Conservation (phyloP, 2,888 invertebrate species). For the Archaeoteleia sp. region DNA sequence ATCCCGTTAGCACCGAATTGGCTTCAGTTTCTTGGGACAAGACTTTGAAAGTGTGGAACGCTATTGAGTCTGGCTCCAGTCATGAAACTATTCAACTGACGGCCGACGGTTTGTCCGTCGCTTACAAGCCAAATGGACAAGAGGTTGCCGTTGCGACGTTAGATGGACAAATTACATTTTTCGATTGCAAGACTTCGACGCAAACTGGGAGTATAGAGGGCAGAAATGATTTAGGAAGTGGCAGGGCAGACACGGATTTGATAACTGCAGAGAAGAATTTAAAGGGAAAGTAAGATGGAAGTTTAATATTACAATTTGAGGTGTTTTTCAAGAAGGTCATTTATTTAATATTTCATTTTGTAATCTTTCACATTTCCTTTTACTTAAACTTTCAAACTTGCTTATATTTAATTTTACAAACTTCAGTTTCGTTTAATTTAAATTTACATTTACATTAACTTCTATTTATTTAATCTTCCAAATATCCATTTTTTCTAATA, state of each 20-base stretch:
- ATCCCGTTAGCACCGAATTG: constrained; percentile 82
- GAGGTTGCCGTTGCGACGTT: constrained; percentile 95
- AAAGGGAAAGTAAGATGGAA: constrained; percentile 91
- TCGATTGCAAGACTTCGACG: constrained; percentile 82
- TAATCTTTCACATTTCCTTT: constrained; percentile 10
- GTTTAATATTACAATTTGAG: too few relatives aligned
- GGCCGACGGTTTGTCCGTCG: constrained; percentile 88
- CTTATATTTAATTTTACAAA: too few relatives aligned
- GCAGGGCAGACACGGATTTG: constrained; percentile 87
- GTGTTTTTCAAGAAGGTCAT: too few relatives aligned
- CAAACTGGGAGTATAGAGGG: constrained; percentile 91
- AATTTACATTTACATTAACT: too few relatives aligned
- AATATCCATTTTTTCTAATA: too few relatives aligned
- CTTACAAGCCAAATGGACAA: constrained; percentile 92
- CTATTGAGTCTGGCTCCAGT: constrained; percentile 86
- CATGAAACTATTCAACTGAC: constrained; percentile 87
- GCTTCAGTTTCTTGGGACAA: constrained; percentile 97
- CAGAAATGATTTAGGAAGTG: constrained; percentile 90
- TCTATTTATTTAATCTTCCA: too few relatives aligned
- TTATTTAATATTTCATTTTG: too few relatives aligned
- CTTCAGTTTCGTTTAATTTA: too few relatives aligned
- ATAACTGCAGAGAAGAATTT: constrained; percentile 90
- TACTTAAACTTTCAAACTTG: constrained; percentile 5
- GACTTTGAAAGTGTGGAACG: constrained; percentile 93
- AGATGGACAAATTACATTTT: constrained; percentile 89